Base-by-base conservation (phyloP, 2,113 vertebrate genomes). In the Corythoichthys haematopterus region DNA sequence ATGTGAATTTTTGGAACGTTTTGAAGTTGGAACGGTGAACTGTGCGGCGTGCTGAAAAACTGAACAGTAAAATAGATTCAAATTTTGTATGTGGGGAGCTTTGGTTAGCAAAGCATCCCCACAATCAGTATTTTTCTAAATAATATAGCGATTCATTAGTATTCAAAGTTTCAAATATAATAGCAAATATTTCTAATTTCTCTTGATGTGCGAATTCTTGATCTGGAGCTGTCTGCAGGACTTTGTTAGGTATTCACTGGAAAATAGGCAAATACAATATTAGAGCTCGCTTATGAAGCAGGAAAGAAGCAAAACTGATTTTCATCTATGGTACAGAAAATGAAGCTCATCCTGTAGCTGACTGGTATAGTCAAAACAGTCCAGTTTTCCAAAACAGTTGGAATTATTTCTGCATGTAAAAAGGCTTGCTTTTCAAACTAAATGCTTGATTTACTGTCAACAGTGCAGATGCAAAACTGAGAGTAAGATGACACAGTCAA, bases 71-170 rank as follows among this genome's bases (percentile, higher is more conserved):
- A 43, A 7, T 43, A 28, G 20, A 43, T 43, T 43, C 6, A 5
- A 43, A 43, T 43, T 43, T 43, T 43, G 9, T 43, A 43, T 43
- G 40, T 43, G 40, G 40, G 6, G 40, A 43, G 40, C 40, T 4
- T 43, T 43, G 4, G 3, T 40, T 40, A 4, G 38, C 0, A 8
- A 43, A 43, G 6, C 40, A 43, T 43, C 40, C 6, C 1, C 40
- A 43, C 40, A 43, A 62, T 51, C 51, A 9, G 4, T 55, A 3
- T 71, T 71, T 66, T 40, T 66, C n/a, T 43, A 50, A 14, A 16
- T 16, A 46, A 50, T 37, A 36, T 40, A 28, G 1, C 16, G 3
- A 53, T 63, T 12, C 8, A 57, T 20, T 58, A 50, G 48, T 11
- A 45, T 16, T 20, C 20, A 68, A 16, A 58, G 50, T 52, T n/a